Conservation (phyloP, 2,797 vertebrate species). For the Epinephelus coioides region DNA sequence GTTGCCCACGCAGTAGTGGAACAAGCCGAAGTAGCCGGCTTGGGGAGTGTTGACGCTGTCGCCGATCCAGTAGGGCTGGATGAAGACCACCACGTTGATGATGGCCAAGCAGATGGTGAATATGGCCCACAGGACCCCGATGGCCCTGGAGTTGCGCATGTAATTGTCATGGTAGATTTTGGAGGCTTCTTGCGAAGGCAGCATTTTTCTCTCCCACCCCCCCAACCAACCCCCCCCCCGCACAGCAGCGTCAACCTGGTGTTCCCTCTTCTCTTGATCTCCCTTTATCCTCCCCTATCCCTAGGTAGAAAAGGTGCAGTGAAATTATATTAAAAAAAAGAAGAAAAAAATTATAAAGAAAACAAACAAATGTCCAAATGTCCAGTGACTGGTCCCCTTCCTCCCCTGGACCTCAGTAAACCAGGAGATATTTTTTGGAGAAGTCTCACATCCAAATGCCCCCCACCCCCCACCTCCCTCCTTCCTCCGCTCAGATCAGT, state of each 20-base stretch:
- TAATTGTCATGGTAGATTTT: constrained; percentile 93
- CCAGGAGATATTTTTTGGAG: constrained; percentile 26
- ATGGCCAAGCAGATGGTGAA: constrained; percentile 96
- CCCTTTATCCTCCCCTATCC: not conserved
- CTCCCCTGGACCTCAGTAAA: not conserved
- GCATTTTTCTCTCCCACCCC: constrained; percentile 81
- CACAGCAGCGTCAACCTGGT: constrained; percentile 51
- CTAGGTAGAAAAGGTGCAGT: not conserved
- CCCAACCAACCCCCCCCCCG: not conserved
- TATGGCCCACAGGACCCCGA: constrained; percentile 93
- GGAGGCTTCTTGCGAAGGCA: constrained; percentile 92
- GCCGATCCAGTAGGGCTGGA: constrained; percentile 94
- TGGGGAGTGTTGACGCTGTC: constrained; percentile 93
- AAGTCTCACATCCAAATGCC: constrained; percentile 47
- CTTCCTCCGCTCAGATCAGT: constrained; percentile 23
- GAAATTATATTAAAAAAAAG: not conserved
- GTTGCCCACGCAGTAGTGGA: constrained; percentile 93
- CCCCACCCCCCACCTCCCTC: not conserved
- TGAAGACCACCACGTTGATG: constrained; percentile 94
- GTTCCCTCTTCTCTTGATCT: constrained; percentile 1
- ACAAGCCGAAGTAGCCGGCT: constrained; percentile 93
- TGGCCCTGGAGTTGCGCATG: constrained; percentile 92
- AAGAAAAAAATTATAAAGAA: not conserved
- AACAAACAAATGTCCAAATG: constrained; percentile 34
- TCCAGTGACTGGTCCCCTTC: constrained; percentile 5